phyloP scores from a whole-genome alignment of 2,113 vertebrate genomes.

The Cavia aperea region DNA sequence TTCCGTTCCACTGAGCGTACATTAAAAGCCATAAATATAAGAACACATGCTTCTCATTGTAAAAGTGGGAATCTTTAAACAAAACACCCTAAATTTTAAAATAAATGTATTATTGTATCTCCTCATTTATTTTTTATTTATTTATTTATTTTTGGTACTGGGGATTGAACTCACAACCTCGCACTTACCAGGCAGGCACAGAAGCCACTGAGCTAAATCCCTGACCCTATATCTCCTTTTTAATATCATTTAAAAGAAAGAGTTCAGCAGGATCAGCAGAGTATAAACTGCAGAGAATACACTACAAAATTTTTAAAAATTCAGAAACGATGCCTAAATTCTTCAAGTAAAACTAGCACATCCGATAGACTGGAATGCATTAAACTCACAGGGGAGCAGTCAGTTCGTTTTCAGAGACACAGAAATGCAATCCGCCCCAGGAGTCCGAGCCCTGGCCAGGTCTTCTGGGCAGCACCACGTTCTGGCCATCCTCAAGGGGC shows the following conservation, averaged over 20 bases:
- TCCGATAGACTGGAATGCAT: neutral
- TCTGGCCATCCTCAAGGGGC: accelerated
- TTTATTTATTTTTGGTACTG: too few relatives aligned
- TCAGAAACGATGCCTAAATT: neutral
- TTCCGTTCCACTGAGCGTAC: neutral
- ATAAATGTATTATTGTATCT: neutral
- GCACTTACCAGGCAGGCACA: too few relatives aligned
- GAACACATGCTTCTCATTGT: slow-evolving; percentile 7
- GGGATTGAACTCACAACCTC: too few relatives aligned
- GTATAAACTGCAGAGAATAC: neutral
- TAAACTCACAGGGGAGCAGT: neutral
- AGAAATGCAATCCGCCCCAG: accelerated
- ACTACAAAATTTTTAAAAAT: neutral
- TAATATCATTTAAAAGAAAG: slow-evolving; percentile 11
- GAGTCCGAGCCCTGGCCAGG: neutral
- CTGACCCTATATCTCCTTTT: neutral
- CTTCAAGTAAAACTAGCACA: neutral
- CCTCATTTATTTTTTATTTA: too few relatives aligned
- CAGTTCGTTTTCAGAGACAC: neutral
- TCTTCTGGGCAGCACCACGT: accelerated
- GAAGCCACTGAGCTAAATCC: too few relatives aligned
- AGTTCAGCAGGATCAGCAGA: neutral
- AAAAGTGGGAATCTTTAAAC: neutral
- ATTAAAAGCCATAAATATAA: neutral
- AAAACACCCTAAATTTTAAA: slow-evolving; percentile 15